Conservation (phyloP, 2,888 invertebrate genomes). For the Lacanobia oleracea region DNA sequence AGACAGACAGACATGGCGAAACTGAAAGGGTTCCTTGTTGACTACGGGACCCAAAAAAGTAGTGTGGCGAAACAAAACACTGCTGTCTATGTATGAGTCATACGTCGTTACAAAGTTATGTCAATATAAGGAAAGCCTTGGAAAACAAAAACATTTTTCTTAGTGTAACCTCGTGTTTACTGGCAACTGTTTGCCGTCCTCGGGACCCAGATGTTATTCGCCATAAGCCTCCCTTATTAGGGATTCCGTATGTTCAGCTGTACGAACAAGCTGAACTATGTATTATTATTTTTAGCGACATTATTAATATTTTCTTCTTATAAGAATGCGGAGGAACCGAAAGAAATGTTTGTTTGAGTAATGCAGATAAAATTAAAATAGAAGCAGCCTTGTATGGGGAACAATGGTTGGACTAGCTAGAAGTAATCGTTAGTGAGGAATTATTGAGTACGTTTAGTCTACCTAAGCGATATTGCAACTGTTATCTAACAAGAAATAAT, state of each 20-base stretch:
- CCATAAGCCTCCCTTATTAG: conserved; percentile 89
- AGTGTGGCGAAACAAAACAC: conserved; percentile 52
- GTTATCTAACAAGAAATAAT: neutral
- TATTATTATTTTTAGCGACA: conserved; percentile 83
- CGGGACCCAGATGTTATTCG: conserved; percentile 89
- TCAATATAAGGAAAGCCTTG: conserved; percentile 78
- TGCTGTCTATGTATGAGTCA: conserved; percentile 50
- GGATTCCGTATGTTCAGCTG: conserved; percentile 85
- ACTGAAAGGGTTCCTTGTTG: too few species aligned
- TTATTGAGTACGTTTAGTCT: conserved; percentile 22
- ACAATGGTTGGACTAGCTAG: conserved; percentile 32
- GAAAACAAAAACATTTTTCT: conserved; percentile 89
- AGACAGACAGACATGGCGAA: too few species aligned
- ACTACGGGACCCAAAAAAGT: conserved; percentile 34
- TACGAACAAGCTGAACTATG: conserved; percentile 77
- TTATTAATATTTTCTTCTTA: conserved; percentile 82
- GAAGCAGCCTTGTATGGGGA: conserved; percentile 25
- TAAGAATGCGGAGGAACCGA: conserved; percentile 52
- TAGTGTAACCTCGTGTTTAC: conserved; percentile 86
- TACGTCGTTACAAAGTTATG: conserved; percentile 73
- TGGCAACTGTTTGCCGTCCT: conserved; percentile 86
- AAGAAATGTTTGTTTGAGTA: conserved; percentile 59
- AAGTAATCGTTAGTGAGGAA: conserved; percentile 34
- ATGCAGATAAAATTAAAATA: conserved; percentile 45
- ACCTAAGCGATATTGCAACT: conserved; percentile 12